Percentiles rank a stretch among this genome's conserved stretches.
Conservation (phyloP, 2,113 vertebrate species). For the Campylomormyrus numenius region DNA sequence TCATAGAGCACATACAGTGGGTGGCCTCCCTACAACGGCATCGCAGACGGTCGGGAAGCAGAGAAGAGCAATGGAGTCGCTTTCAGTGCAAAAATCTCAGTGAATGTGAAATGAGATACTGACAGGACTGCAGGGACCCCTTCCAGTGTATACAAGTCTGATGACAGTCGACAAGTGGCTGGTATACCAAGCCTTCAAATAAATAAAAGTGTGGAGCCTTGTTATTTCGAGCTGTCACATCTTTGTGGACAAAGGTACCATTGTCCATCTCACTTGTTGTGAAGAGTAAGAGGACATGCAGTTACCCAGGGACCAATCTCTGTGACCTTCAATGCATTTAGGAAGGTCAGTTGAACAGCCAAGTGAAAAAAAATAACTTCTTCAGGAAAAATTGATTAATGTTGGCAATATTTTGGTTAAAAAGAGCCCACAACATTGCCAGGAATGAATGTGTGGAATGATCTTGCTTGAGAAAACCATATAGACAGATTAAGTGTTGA, state of each 20-base stretch:
- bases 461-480: not conserved
- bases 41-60: conserved; percentile 22
- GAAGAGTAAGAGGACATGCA: not conserved
- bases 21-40: not conserved
- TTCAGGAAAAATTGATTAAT: not conserved
- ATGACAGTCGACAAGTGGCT: conserved; percentile 52
- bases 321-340: not conserved
- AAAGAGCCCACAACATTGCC: not conserved
- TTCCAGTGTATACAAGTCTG: conserved; percentile 38
- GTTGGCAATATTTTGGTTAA: not conserved
- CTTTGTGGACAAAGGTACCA: not conserved
- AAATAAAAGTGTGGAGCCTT: conserved; percentile 10
- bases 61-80: conserved; percentile 15
- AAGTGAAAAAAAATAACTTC: not conserved
- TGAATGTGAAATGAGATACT: conserved; percentile 41
- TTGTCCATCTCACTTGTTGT: not conserved
- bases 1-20: not conserved
- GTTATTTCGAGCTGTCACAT: conserved; percentile 4
- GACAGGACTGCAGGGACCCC: conserved; percentile 50
- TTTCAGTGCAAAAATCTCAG: conserved; percentile 31
- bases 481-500: not conserved
- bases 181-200: conserved; percentile 33
- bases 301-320: not conserved
- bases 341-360: not conserved
- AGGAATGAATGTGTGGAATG: not conserved